Evolutionary conservation across 92 coral and sea anemone genomes (phyloP).

Genomic region (Phenganax stokvisi): DNA sequence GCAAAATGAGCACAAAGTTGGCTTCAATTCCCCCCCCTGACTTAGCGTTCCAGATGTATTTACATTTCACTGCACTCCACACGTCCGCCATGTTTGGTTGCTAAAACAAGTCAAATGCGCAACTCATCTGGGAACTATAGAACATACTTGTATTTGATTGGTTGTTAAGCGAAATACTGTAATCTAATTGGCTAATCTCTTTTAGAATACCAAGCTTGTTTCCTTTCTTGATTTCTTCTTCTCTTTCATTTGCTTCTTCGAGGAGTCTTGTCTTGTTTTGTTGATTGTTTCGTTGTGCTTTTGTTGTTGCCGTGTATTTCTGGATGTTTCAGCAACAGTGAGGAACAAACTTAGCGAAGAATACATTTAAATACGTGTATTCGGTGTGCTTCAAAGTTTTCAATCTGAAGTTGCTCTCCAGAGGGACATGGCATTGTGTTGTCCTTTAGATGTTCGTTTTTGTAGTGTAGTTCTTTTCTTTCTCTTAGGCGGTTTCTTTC

Average conservation of each 20-base stretch:
- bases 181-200: neutral
- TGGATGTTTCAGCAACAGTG: conserved; percentile 27
- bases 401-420: conserved; percentile 66
- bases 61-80: neutral
- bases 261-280: neutral
- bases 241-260: neutral
- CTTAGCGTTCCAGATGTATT: too few species aligned
- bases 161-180: neutral
- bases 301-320: neutral
- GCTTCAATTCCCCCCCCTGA: too few species aligned
- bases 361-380: conserved; percentile 6
- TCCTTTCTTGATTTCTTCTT: neutral
- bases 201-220: neutral
- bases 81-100: conserved; percentile 34
- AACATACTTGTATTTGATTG: neutral
- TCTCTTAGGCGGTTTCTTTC: neutral
- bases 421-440: conserved; percentile 28
- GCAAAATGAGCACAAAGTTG: too few species aligned
- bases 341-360: conserved; percentile 20
- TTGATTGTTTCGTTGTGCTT: neutral
- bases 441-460: conserved; percentile 9
- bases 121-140: neutral
- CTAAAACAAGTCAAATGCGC: neutral
- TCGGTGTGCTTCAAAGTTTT: conserved; percentile 65
- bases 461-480: neutral